Evolutionary conservation across 2,797 vertebrate genomes (phyloP).

Genomic region (Artibeus lituratus): DNA sequence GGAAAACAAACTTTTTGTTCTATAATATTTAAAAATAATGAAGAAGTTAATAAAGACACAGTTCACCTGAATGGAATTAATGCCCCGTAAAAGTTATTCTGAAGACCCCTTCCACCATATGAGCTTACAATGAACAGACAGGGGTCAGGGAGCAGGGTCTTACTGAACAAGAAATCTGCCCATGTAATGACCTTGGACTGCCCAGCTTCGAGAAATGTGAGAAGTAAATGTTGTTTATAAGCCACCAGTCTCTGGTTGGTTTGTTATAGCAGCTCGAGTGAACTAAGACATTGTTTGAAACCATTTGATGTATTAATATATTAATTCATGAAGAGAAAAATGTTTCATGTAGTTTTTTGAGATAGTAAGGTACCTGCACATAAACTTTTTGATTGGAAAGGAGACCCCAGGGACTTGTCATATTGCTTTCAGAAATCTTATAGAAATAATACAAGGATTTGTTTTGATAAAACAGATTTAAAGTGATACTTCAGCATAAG

Average conservation of each 20-base stretch:
- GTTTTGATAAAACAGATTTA: background rate
- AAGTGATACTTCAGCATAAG: background rate
- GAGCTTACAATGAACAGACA: background rate
- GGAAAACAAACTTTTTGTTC: background rate
- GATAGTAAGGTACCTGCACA: background rate
- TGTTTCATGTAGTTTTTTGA: background rate
- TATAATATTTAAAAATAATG: background rate
- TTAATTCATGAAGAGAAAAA: background rate
- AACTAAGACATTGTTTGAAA: background rate
- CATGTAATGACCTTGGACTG: background rate
- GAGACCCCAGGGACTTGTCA: background rate
- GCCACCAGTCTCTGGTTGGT: background rate
- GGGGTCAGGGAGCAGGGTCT: background rate
- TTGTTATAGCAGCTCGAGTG: background rate
- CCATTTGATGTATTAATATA: background rate
- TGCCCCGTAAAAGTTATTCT: background rate
- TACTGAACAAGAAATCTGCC: background rate
- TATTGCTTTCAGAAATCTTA: background rate
- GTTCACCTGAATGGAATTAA: background rate
- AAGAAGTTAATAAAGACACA: background rate
- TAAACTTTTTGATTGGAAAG: background rate
- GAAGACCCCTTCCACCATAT: background rate
- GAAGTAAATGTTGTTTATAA: background rate
- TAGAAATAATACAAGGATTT: background rate
- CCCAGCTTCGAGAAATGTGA: background rate